Base-by-base conservation (phyloP, 2,113 vertebrate genomes). In the Urocynchramus pylzowi region DNA sequence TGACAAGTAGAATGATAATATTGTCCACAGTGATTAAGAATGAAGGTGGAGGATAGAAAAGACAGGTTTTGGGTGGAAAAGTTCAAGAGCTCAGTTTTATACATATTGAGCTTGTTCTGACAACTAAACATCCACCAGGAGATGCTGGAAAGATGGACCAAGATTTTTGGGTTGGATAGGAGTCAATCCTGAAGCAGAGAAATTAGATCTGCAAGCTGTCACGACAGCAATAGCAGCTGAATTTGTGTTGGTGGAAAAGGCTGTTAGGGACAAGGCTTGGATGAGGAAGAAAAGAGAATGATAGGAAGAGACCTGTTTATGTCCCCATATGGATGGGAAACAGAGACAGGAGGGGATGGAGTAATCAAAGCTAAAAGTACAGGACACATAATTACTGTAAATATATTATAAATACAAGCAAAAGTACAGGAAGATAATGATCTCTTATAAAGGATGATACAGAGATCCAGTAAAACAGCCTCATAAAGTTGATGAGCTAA, bases 201-300 rank as follows among this genome's bases (percentile, higher is more conserved):
- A 91, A 69, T 50, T 70, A 84, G 65, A 76, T 85, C 78, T 93
- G 31, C 82, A 87, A 91, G 50, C 75, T 91, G 87, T 90, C 90
- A 74, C 30, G 73, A 24, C 20, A 82, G 79, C 86, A 91, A 53
- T 27, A 84, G 26, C 26, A 95, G 63, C 35, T 90, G 70, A 96
- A 70, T 85, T 75, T 82, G 27, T 73, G 78, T 74, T 90, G 70
- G 53, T 76, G 67, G 59, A 39, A 54, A 74, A 92, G 39, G 33
- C 50, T 90, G 63, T 47, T 77, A 77, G 31, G 49, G 74, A 65
- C 26, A 69, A 89, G 26, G 7, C 23, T 76, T 69, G 37, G 57
- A 83, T 27, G 33, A 87, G 6, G 37, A 85, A 70, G 1, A 15
- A 49, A 73, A 69, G 31, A 50, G 23, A 60, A 56, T 12, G 26